A percentile compares a stretch with the other conserved stretches of the same genome.
These are phyloP conservation scores for Phyllostomus discolor DNA, from an alignment of 2,113 vertebrate species.

Conservation along the genomic window DNA sequence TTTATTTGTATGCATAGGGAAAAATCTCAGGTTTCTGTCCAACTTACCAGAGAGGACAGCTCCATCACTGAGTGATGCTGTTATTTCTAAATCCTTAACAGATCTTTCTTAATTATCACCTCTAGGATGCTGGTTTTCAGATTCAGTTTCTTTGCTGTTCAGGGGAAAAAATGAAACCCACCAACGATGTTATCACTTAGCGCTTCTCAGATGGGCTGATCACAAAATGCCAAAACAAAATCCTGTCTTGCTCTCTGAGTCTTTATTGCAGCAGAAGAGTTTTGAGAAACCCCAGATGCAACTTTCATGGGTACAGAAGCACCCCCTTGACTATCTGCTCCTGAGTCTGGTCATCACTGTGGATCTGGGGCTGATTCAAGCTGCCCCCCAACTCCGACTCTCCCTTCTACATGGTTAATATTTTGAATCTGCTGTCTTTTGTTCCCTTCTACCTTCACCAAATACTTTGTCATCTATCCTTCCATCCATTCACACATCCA, in stretches of 20 bases:
- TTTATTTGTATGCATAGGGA: not conserved
- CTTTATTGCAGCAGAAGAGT: accelerated
- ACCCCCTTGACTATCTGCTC: not conserved
- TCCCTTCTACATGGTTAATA: not conserved
- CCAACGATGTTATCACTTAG: not conserved
- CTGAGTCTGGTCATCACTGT: not conserved
- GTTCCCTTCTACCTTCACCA: not conserved
- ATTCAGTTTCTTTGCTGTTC: not conserved
- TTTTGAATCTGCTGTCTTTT: not conserved
- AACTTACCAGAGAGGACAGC: not conserved
- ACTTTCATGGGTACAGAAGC: accelerated
- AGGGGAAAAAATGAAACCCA: not conserved
- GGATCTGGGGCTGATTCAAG: not conserved
- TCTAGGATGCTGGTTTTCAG: not conserved
- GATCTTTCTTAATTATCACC: not conserved
- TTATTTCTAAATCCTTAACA: not conserved
- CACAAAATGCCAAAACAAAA: slow-evolving; percentile 45
- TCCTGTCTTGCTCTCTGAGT: not conserved
- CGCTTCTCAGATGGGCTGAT: slow-evolving; percentile 11
- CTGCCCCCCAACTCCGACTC: accelerated
- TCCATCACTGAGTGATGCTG: not conserved
- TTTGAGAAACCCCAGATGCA: not conserved
- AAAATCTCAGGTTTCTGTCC: not conserved
- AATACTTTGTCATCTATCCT: not conserved
- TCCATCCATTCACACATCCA: not conserved